Base-by-base conservation (phyloP, 2,113 vertebrate genomes). In the Ondatra zibethicus region DNA sequence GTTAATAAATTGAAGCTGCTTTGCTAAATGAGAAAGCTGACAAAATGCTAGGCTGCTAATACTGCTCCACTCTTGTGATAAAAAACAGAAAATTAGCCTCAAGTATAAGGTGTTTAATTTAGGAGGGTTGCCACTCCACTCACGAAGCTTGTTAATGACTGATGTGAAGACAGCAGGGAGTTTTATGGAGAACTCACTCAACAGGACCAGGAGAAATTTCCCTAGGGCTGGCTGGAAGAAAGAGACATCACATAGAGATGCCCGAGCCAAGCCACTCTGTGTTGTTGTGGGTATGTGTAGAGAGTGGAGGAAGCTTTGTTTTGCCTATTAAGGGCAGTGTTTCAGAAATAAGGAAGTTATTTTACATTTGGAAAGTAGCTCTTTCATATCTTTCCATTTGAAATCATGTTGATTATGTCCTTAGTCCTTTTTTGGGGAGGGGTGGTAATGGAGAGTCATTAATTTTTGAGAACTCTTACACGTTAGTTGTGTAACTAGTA, bases 1-100 rank as follows among this genome's bases (percentile, higher is more conserved):
- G 99, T 99, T 99, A 99, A 99, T 99, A 99, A 99, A 99, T 99
- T 99, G 99, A 99, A 99, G 99, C 99, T 99, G 98, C 98, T 99
- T 99, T 99, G 99, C 98, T 99, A 99, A 99, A 98, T 99, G 98
- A 98, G 98, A 99, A 99, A 99, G 98, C 99, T 99, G 99, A 99
- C 99, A 99, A 99, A 99, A 98, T 98, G 98, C 98, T 98, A 98
- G 98, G 98, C 98, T 98, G 97, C 98, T 98, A 98, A 98, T 97
- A 98, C 98, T 98, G 98, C 97, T 52, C 94, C 89, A 95, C 98
- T 98, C 98, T 98, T 98, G 98, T 98, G 98, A 98, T 98, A 98
- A 98, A 96, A 99, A 89, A 98, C 87, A 98, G 96, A 97, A 98
- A 98, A 99, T 98, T 98, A 98, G 98, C 94, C 97, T 95, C 97